Percentiles rank a stretch among this genome's conserved stretches.
Evolutionary conservation across 2,113 vertebrate genomes (phyloP).

Genomic region (Plestiodon gilberti): DNA sequence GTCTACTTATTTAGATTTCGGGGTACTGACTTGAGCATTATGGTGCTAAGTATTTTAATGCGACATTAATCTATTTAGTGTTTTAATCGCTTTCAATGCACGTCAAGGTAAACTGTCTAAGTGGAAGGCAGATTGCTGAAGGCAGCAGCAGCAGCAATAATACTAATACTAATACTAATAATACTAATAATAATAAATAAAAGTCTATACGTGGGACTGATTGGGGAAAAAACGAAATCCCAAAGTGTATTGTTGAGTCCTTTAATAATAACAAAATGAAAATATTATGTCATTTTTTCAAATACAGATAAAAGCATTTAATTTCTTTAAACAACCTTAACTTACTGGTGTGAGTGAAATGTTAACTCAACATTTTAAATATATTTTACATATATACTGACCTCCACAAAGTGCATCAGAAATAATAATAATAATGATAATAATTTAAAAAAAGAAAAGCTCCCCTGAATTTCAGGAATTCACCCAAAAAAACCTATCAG

Average conservation of each 20-base stretch:
- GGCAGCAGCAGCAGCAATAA: no score
- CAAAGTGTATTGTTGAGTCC: constrained; percentile 81
- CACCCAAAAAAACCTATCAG: constrained; percentile 82
- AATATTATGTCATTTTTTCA: constrained; percentile 91
- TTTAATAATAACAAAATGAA: constrained; percentile 99
- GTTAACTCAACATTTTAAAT: constrained; percentile 96
- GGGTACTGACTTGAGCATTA: neutral
- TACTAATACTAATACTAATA: neutral
- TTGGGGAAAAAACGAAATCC: constrained; percentile 58
- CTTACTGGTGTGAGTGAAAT: constrained; percentile 89
- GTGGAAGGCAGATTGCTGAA: neutral
- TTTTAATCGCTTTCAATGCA: neutral
- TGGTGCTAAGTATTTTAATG: neutral
- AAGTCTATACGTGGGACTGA: constrained; percentile 27
- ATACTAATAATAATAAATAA: neutral
- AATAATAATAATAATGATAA: constrained; percentile 66
- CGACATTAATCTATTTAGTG: neutral
- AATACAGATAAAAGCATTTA: constrained; percentile 99
- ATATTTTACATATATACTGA: constrained; percentile 99
- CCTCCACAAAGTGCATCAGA: constrained; percentile 99
- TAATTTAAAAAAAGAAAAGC: constrained; percentile 65
- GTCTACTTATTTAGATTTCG: no score
- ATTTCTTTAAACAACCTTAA: constrained; percentile 89
- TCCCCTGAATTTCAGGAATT: constrained; percentile 98
- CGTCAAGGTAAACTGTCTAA: neutral